These are phyloP conservation scores for Amblyornis subalaris DNA, from an alignment of 2,113 vertebrate species.

Conservation along the genomic window DNA sequence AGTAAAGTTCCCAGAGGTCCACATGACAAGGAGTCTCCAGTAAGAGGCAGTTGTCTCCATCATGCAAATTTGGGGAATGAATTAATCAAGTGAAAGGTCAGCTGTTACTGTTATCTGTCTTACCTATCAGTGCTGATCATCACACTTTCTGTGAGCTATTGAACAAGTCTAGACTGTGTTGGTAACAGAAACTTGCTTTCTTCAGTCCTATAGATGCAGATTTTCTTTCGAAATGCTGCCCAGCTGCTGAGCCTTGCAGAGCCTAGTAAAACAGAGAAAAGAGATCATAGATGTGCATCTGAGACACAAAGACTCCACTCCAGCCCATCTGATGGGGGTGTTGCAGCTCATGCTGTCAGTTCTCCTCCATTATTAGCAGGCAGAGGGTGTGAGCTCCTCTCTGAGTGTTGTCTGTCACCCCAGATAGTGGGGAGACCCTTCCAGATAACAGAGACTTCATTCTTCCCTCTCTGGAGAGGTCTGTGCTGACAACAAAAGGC, in stretches of 20 bases:
- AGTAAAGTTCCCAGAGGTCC: conserved; percentile 18
- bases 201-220: conserved; percentile 8
- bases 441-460: conserved; percentile 18
- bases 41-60: conserved; percentile 2
- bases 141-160: conserved; percentile 30
- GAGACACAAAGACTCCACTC: neutral
- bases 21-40: neutral
- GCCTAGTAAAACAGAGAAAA: conserved; percentile 28
- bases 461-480: neutral
- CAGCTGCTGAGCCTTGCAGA: conserved; percentile 23
- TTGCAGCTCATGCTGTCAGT: neutral
- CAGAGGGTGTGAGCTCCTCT: neutral
- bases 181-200: conserved; percentile 37
- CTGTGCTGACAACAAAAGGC: conserved; percentile 7
- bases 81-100: conserved; percentile 36
- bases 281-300: neutral
- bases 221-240: conserved; percentile 3
- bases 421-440: conserved; percentile 22
- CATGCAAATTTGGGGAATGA: conserved; percentile 28
- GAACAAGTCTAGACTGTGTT: conserved; percentile 26
- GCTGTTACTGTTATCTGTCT: conserved; percentile 40
- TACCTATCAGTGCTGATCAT: conserved; percentile 37
- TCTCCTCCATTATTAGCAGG: neutral
- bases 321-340: neutral
- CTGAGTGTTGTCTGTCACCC: neutral